Evolutionary conservation across 2,888 invertebrate species (phyloP), one percentile per base, ranked within the genome.

Genomic region (Trissolcus brochymenae): DNA sequence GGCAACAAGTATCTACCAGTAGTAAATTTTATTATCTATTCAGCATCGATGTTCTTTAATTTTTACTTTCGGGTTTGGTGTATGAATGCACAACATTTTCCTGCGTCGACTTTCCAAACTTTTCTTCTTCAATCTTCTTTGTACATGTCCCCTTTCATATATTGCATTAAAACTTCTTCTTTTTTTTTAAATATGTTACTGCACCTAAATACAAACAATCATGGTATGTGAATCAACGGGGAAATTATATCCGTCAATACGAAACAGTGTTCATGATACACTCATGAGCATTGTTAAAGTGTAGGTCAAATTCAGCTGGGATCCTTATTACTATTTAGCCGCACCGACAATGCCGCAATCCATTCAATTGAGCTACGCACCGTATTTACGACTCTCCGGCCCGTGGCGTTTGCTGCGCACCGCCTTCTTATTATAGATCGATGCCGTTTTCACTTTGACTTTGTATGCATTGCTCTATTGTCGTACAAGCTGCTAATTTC

Each of bases 261-360:
- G 25, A 25, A 41, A 53, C 43, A 62, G 51, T 11, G 7, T 4
- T 40, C 21, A 19, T 11, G 19, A 21, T 41, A 53, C 17, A 35
- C 51, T 19, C 40, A 19, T 13, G 50, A 16, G 43, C 9, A 64
- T 64, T 64, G 41, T 64, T 21, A 16, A 54, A 64, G 64, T 64
- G 64, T 64, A 64, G 64, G 64, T 64, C 64, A 54, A 25, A 61
- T 61, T 61, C 19, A 41, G 40, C 19, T 53, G 51, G 53, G 64
- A 64, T 64, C 29, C 25, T 64, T 43, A 43, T 64, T 43, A 43
- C 64, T 64, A 43, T 54, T 64, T 64, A 64, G 35, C 35, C 43
- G 64, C 54, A 13, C 54, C 64, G 64, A 64, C 35, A 54, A 64
- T 53, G 54, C 54, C 54, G 64, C 25, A 64, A 46, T 46, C 54